Base-by-base conservation (phyloP, 2,888 invertebrate genomes). In the Drosophila gaucha region DNA sequence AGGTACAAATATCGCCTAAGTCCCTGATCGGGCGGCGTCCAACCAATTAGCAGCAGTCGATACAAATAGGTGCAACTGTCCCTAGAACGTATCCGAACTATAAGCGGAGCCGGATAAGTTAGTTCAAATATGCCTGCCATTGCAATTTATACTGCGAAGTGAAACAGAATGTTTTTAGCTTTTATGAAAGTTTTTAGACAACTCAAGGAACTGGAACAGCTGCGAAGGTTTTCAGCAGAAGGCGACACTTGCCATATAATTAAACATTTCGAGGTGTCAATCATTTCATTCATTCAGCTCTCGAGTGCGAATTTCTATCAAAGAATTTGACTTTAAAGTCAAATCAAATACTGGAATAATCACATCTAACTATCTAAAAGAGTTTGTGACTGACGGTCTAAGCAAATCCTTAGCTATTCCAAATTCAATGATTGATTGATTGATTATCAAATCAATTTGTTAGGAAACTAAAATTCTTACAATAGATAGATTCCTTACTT, bases 31-130 rank as follows among this genome's bases (percentile, higher is more conserved):
- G 66, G 66, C 10, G 65, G 63, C 2, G 22, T 31, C 60, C 73
- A 79, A 0, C 76, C 78, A 2, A 70, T 30, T 0, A 79, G 20
- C 28, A 31, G 26, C 51, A 26, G 38, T 6, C 70, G 41, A 28
- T 49, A 54, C 8, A 67, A 14, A 26, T 68, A 67, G 6, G 38
- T 59, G 20, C 54, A 62, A 8, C 62, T 55, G 9, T 64, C 26
- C 6, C 52, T 43, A 3, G 80, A 74, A 2, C 30, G 30, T 14
- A 74, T 46, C 0, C 51, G 39, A 6, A 60, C 28, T 1, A 51
- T 57, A 6, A 65, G 30, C 31, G 77, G 66, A 6, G 68, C 68
- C 8, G 62, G 56, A 4, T 70, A 4, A 10, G 60, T 67, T 0
- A 64, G 47, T 33, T 20, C 2, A 20, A 78, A 76, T 51, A 66